Conservation (phyloP, 2,888 invertebrate genomes). For the Amblyjoppa proteus region DNA sequence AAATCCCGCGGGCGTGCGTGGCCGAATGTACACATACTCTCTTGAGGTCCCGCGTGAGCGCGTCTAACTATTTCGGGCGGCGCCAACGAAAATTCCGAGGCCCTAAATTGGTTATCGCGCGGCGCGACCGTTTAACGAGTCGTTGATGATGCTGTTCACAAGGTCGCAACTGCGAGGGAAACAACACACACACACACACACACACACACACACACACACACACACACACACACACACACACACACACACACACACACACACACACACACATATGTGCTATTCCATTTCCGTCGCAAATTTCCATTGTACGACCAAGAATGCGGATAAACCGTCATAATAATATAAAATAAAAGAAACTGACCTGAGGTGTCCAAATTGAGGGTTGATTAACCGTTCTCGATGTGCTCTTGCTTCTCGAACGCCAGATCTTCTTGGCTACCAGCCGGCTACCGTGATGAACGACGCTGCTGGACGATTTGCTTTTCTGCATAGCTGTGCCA, state of each 20-base stretch:
- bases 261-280: too few relatives aligned
- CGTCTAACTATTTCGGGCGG: slow-evolving; percentile 81
- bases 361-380: slow-evolving; percentile 94
- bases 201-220: too few relatives aligned
- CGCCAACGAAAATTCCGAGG: slow-evolving; percentile 82
- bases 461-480: slow-evolving; percentile 95
- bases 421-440: slow-evolving; percentile 94
- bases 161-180: too few relatives aligned
- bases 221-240: not conserved
- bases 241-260: too few relatives aligned
- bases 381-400: slow-evolving; percentile 88
- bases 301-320: not conserved
- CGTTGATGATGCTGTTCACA: slow-evolving; percentile 63
- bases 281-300: not conserved
- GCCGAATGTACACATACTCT: slow-evolving; percentile 69
- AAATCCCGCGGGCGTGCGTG: slow-evolving; percentile 61
- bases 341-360: slow-evolving; percentile 85
- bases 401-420: slow-evolving; percentile 93
- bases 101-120: slow-evolving; percentile 83
- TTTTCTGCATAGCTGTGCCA: slow-evolving; percentile 94
- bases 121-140: slow-evolving; percentile 76
- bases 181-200: not conserved
- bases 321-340: not conserved
- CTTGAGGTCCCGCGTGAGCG: slow-evolving; percentile 64
- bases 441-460: slow-evolving; percentile 90